Conservation (phyloP, 2,888 invertebrate species). For the Macrosiphum euphorbiae region DNA sequence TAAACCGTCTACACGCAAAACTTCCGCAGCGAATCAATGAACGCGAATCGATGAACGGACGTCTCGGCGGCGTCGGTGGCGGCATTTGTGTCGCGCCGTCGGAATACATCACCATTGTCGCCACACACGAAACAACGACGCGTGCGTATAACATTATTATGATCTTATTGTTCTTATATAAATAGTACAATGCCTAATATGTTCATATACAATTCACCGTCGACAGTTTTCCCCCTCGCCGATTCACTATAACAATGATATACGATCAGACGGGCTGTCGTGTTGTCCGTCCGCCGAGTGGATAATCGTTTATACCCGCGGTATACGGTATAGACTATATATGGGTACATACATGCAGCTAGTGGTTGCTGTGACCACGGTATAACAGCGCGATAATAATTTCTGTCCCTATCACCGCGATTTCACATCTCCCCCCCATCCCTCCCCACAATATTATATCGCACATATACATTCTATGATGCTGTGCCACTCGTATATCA, state of each 20-base stretch:
- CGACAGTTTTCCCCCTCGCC: not conserved
- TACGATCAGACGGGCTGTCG: not conserved
- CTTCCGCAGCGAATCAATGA: not conserved
- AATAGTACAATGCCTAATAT: not conserved
- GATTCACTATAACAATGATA: not conserved
- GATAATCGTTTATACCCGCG: not conserved
- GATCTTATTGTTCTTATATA: not conserved
- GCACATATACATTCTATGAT: not conserved
- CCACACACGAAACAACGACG: not conserved
- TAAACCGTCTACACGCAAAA: slow-evolving; percentile 33
- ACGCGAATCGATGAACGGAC: slow-evolving; percentile 44
- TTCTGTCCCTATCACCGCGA: not conserved
- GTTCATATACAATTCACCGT: not conserved
- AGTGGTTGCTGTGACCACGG: not conserved
- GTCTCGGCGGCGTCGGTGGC: not conserved
- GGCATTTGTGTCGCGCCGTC: not conserved
- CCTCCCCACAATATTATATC: not conserved
- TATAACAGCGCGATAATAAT: not conserved
- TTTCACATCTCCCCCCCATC: not conserved
- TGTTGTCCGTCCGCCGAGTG: not conserved
- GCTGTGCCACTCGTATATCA: not conserved
- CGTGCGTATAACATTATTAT: not conserved
- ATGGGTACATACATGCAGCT: no score
- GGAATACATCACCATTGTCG: not conserved
- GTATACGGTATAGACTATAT: no score